Evolutionary conservation across 1,140 invertebrate genomes (phyloP), one percentile per base, ranked within the genome.

Genomic region (Whitmania pigra): DNA sequence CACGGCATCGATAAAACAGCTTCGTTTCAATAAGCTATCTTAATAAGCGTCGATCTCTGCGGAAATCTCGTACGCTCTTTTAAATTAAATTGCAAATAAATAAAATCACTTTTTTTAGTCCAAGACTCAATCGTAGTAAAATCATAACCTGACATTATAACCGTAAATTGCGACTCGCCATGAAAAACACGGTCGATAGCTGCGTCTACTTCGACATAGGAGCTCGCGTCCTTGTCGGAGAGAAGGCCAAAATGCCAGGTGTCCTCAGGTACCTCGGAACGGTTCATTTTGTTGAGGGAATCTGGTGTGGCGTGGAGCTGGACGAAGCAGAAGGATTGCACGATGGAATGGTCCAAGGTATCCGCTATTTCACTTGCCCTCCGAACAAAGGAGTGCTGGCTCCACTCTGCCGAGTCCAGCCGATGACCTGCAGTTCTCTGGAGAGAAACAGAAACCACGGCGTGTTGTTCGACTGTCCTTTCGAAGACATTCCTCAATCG

Each of bases 221-320:
- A 25, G 29, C 68, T 53, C 78, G 78, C 5, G 76, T 76, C 25
- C 73, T 75, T 69, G 76, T 81, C 3, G 75, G 70, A 57, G 79
- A 79, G 18, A 74, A 76, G 29, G 78, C 78, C n/a, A 71, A 78
- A 22, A 80, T 80, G 67, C 63, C 66, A 53, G 80, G 80, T 0
- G 77, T 74, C 18, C 40, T 80, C 11, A 73, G 74, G 15, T 81
- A 77, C 72, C 75, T 77, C 66, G 80, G 80, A 13, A 76, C 75
- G 69, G 77, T 78, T 20, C 77, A 79, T 63, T 76, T 81, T 40
- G 77, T 78, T 11, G 75, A 77, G 20, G 82, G 82, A 7, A 67
- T 77, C n/a, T 82, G 80, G 77, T 82, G 78, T 75, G 82, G 82
- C 15, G 77, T 83, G 53, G 78, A 78, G 57, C 69, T 83, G 18